Percentiles rank a stretch among this genome's conserved stretches.
phyloP scores from a whole-genome alignment of 2,888 invertebrate species.

The Lucinisca nassula region DNA sequence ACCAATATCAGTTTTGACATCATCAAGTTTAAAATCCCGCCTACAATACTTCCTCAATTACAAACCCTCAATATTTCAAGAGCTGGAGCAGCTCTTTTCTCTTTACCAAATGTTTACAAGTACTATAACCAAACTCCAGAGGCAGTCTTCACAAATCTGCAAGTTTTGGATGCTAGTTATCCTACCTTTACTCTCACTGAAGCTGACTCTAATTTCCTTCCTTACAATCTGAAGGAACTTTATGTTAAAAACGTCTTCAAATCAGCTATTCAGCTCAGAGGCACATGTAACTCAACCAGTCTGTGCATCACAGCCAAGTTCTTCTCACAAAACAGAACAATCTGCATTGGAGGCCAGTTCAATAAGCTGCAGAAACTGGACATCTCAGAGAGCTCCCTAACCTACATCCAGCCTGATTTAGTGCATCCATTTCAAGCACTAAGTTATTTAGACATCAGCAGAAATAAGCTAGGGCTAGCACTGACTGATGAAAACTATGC shows the following conservation, averaged over 20 bases:
- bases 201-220: not conserved
- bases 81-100: not conserved
- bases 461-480: not conserved
- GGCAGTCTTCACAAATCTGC: not conserved
- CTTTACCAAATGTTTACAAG: not conserved
- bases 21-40: not conserved
- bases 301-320: not conserved
- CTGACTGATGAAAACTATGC: not conserved
- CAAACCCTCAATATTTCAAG: not conserved
- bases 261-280: not conserved
- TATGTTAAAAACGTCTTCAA: too few species aligned
- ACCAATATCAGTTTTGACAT: not conserved
- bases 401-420: not conserved
- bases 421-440: not conserved
- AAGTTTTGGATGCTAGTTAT: too few species aligned
- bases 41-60: not conserved
- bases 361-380: not conserved
- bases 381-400: not conserved
- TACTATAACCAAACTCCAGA: not conserved
- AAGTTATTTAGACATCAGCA: not conserved
- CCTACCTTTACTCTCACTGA: not conserved
- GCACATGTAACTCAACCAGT: not conserved
- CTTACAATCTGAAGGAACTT: not conserved
- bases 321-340: not conserved
- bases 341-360: not conserved